A percentile compares a stretch with the other conserved stretches of the same genome.
Conservation (phyloP, 2,797 vertebrate species). For the Decapterus maruadsi region DNA sequence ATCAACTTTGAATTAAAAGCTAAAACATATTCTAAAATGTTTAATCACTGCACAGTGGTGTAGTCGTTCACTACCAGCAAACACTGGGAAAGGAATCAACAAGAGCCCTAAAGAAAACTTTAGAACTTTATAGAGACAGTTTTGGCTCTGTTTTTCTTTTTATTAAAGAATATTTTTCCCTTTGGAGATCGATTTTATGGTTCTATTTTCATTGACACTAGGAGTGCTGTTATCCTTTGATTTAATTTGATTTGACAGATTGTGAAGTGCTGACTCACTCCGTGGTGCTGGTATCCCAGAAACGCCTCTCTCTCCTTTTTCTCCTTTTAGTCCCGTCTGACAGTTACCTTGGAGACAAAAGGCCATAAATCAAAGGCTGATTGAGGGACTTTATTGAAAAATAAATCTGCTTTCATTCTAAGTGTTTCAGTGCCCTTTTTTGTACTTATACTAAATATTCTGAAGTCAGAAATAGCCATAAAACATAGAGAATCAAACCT, state of each 20-base stretch:
- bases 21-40: not conserved
- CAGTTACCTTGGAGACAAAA: conserved; percentile 68
- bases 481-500: conserved; percentile 18
- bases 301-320: conserved; percentile 91
- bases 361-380: not conserved
- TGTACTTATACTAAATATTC: too few relatives aligned
- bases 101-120: not conserved
- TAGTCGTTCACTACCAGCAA: not conserved
- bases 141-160: not conserved
- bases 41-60: not conserved
- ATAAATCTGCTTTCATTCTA: not conserved
- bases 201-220: not conserved
- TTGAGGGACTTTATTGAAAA: not conserved
- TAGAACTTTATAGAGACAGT: not conserved
- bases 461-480: too few relatives aligned
- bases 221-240: not conserved
- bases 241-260: not conserved
- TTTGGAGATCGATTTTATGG: fast-evolving
- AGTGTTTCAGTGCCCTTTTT: not conserved
- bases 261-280: conserved; percentile 63
- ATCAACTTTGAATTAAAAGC: too few relatives aligned
- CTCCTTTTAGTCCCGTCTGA: conserved; percentile 87
- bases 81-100: not conserved
- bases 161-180: not conserved
- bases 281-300: conserved; percentile 87